phyloP scores from a whole-genome alignment of 2,113 vertebrate species.

The Megaceryle torquata region DNA sequence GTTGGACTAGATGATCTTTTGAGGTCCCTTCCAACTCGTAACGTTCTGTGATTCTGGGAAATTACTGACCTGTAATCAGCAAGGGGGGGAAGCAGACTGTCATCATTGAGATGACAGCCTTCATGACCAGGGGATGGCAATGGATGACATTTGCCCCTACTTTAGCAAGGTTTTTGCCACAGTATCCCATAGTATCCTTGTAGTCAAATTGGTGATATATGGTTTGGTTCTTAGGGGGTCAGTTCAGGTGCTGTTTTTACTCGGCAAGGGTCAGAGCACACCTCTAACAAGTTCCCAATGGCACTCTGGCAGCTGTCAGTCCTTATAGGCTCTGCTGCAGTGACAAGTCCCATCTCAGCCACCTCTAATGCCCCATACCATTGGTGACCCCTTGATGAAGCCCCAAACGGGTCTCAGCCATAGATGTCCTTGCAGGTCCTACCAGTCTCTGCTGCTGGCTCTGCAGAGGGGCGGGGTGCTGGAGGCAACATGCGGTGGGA shows the following conservation, averaged over 20 bases:
- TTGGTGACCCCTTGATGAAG: not conserved
- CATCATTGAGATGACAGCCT: not conserved
- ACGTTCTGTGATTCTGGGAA: not conserved
- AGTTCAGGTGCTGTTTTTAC: not conserved
- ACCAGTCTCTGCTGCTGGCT: not conserved
- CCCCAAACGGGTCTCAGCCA: not conserved
- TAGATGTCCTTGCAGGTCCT: not conserved
- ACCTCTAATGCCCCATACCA: accelerated
- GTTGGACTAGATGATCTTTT: no score
- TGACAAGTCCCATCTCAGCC: not conserved
- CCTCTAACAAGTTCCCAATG: not conserved
- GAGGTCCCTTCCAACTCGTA: no score
- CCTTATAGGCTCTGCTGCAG: not conserved
- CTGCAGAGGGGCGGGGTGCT: not conserved
- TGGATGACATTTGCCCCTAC: not conserved
- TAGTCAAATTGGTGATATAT: not conserved
- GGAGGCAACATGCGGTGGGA: accelerated
- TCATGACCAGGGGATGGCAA: accelerated
- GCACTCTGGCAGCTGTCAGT: not conserved
- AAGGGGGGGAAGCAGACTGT: not conserved
- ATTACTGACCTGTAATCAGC: not conserved
- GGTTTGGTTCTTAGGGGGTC: not conserved
- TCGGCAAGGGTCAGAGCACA: not conserved
- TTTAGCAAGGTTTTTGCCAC: not conserved
- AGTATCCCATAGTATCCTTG: not conserved